Conservation (phyloP, 2,888 invertebrate species). For the Melanchra persicariae region DNA sequence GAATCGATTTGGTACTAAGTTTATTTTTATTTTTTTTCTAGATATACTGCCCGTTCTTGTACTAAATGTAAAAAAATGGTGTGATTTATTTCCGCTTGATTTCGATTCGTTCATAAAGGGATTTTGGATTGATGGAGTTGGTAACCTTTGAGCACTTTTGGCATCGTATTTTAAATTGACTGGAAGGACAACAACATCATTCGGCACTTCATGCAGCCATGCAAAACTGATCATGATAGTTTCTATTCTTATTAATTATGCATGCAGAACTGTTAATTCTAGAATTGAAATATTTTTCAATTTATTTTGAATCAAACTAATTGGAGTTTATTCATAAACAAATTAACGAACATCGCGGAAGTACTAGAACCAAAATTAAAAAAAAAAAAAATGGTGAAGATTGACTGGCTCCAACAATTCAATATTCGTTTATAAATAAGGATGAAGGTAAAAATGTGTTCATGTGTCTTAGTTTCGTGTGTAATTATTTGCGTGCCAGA, state of each 20-base stretch:
- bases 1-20: too few relatives aligned
- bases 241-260: not conserved
- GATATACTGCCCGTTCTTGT: too few relatives aligned
- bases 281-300: not conserved
- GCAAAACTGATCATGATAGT: not conserved
- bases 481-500: constrained; percentile 6
- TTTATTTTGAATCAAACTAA: constrained; percentile 4
- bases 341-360: constrained; percentile 34
- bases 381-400: constrained; percentile 2
- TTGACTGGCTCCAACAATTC: not conserved
- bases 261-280: constrained; percentile 3
- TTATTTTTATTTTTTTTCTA: too few relatives aligned
- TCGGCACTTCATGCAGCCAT: not conserved
- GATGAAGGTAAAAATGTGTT: constrained; percentile 5
- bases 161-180: constrained; percentile 1
- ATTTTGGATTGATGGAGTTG: constrained; percentile 8
- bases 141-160: constrained; percentile 13
- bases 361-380: not conserved
- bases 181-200: constrained; percentile 25
- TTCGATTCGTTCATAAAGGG: constrained; percentile 9
- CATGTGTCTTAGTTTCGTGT: constrained; percentile 9
- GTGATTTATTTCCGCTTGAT: not conserved
- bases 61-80: too few relatives aligned
- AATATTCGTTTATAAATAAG: not conserved
- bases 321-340: constrained; percentile 25